Conservation (phyloP, 2,113 vertebrate species). For the Leucoraja erinaceus region DNA sequence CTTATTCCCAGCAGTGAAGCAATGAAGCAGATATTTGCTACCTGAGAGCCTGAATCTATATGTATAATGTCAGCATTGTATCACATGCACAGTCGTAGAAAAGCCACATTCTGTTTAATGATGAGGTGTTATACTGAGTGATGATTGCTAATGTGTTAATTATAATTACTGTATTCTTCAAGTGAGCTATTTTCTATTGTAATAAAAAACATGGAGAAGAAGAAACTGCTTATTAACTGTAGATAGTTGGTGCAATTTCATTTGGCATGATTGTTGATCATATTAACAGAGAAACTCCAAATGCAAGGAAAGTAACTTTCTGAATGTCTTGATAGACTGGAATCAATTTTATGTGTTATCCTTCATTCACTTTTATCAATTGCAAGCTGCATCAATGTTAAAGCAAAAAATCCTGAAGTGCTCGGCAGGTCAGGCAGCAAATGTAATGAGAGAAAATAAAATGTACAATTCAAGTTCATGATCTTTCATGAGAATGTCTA, state of each 20-base stretch:
- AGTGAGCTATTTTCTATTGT: background rate
- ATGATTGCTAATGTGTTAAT: background rate
- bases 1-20: slow-evolving; percentile 16
- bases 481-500: too few relatives aligned
- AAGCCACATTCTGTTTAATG: background rate
- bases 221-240: background rate
- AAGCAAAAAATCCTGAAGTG: too few relatives aligned
- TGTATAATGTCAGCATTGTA: background rate
- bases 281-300: background rate
- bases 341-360: background rate
- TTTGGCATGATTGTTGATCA: background rate
- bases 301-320: background rate
- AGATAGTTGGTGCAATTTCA: background rate
- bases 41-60: slow-evolving; percentile 15
- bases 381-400: background rate
- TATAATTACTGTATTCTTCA: background rate
- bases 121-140: background rate
- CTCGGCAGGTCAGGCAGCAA: too few relatives aligned
- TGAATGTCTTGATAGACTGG: background rate
- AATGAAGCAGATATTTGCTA: slow-evolving; percentile 23
- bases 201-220: background rate
- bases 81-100: background rate
- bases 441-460: too few relatives aligned
- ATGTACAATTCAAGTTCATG: too few relatives aligned
- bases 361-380: background rate